Percentiles rank a stretch among this genome's conserved stretches.
phyloP scores from a whole-genome alignment of 2,797 vertebrate genomes.

The Manis javanica region DNA sequence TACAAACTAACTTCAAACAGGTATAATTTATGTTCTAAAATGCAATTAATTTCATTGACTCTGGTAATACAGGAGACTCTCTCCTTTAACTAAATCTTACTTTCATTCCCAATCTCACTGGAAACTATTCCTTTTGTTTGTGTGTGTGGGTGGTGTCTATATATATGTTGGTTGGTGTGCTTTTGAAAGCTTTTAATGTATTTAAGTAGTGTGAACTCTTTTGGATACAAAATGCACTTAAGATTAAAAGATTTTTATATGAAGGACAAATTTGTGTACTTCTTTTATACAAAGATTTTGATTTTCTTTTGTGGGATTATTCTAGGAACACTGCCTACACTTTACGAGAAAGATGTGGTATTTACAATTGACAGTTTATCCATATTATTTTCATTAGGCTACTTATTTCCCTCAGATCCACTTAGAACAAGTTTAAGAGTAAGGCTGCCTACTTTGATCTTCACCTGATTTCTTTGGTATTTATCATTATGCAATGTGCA shows the following conservation, averaged over 20 bases:
- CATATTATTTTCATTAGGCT: constrained; percentile 27
- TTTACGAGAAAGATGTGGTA: constrained; percentile 24
- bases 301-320: neutral
- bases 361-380: neutral
- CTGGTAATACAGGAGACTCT: neutral
- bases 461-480: constrained; percentile 63
- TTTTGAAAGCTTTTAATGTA: constrained; percentile 80
- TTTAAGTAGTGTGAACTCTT: constrained; percentile 73
- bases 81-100: neutral
- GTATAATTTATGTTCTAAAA: neutral
- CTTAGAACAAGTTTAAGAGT: constrained; percentile 41
- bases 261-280: constrained; percentile 58
- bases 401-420: constrained; percentile 45
- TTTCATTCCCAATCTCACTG: constrained; percentile 70
- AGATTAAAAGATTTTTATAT: constrained; percentile 67
- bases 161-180: constrained; percentile 66
- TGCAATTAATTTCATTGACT: neutral
- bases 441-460: constrained; percentile 61
- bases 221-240: constrained; percentile 71
- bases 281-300: constrained; percentile 4
- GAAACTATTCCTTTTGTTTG: constrained; percentile 62
- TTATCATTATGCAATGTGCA: neutral
- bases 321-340: neutral
- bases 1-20: constrained; percentile 10
- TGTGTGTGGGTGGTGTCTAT: neutral